Evolutionary conservation across 1,140 invertebrate genomes (phyloP).

Genomic region (Geopemphigus sp.): DNA sequence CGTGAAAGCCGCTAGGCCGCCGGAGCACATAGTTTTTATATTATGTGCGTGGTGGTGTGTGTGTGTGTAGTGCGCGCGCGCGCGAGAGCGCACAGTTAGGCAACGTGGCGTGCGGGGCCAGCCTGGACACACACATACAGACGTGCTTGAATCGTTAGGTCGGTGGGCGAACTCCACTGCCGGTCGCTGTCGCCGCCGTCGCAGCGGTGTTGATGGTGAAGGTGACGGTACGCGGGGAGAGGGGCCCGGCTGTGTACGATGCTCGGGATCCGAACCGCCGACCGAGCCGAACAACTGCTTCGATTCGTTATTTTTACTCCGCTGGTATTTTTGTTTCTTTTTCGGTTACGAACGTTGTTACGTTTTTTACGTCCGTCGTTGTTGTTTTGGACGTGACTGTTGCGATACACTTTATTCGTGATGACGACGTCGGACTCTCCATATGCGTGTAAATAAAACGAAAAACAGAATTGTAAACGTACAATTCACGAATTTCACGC

Average conservation of each 20-base stretch:
- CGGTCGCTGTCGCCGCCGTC: no score
- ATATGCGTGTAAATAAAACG: no score
- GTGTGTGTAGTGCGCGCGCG: no score
- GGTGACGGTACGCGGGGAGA: constrained; percentile 39
- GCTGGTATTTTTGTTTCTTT: not conserved
- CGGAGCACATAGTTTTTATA: constrained; percentile 1
- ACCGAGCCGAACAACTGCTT: constrained; percentile 44
- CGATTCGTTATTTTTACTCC: not conserved
- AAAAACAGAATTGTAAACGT: no score
- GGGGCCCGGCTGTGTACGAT: constrained; percentile 38
- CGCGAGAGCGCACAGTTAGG: constrained; percentile 17
- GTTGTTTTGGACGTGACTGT: not conserved
- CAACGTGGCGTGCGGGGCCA: constrained; percentile 51
- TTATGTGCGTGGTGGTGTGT: constrained; percentile 25
- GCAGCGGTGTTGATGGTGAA: constrained; percentile 47
- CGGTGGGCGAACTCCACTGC: constrained; percentile 39
- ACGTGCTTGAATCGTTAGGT: constrained; percentile 38
- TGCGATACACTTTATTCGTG: not conserved
- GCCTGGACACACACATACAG: constrained; percentile 42
- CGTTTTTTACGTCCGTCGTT: not conserved
- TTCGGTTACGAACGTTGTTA: not conserved
- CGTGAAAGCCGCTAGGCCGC: constrained; percentile 6
- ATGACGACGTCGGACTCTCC: no score
- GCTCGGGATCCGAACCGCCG: constrained; percentile 50
- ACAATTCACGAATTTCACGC: not conserved